Conservation (phyloP, 2,888 invertebrate genomes). For the Seladonia tumulorum region DNA sequence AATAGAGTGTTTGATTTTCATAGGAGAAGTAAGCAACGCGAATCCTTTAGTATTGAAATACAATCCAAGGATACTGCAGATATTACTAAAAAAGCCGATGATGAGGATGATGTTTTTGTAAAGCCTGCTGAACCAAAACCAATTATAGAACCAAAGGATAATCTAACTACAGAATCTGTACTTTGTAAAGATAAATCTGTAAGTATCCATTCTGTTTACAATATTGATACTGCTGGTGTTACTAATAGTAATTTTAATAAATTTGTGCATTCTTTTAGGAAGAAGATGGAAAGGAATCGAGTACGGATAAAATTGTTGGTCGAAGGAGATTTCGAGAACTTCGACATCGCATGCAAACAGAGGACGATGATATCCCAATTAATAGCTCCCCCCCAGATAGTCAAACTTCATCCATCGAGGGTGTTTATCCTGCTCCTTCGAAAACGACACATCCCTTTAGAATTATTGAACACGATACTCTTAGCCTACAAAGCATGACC, state of each 20-base stretch:
- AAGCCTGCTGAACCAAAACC: constrained; percentile 80
- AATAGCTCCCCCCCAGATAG: constrained; percentile 91
- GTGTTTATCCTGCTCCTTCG: constrained; percentile 88
- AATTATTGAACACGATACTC: constrained; percentile 94
- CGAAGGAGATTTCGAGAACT: constrained; percentile 93
- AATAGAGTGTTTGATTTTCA: constrained; percentile 6
- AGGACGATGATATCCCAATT: constrained; percentile 91
- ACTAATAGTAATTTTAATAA: neutral
- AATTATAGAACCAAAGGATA: constrained; percentile 69
- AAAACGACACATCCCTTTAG: constrained; percentile 91
- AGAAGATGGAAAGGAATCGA: constrained; percentile 78
- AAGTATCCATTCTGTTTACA: constrained; percentile 49
- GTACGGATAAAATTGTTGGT: constrained; percentile 84
- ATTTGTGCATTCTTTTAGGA: constrained; percentile 81
- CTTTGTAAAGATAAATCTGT: constrained; percentile 76
- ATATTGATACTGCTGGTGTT: neutral
- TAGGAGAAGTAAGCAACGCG: constrained; percentile 79
- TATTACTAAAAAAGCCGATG: constrained; percentile 67
- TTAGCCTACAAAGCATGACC: constrained; percentile 95
- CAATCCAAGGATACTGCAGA: constrained; percentile 71
- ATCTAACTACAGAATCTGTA: constrained; percentile 70
- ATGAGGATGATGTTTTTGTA: constrained; percentile 78
- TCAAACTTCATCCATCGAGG: constrained; percentile 92
- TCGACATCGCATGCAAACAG: constrained; percentile 93
- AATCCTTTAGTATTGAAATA: constrained; percentile 71